Conservation (phyloP, 2,797 vertebrate species). For the Neosalanx taihuensis region DNA sequence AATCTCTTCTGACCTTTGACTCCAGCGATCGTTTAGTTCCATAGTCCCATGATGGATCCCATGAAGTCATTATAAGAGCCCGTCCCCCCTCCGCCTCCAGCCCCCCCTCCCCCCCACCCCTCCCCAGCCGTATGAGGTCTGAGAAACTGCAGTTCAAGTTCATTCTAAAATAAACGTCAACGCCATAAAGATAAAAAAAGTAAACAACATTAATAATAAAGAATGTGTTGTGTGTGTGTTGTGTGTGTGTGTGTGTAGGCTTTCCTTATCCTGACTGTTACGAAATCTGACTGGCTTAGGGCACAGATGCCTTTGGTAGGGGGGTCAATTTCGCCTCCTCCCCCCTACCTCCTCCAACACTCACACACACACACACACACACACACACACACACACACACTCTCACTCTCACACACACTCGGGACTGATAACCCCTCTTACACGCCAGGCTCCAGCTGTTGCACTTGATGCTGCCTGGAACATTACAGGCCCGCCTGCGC, state of each 20-base stretch:
- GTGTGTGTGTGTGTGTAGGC: neutral
- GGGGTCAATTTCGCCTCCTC: neutral
- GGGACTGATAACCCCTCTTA: neutral
- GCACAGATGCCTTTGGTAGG: slow-evolving; percentile 6
- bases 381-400: slow-evolving; percentile 4
- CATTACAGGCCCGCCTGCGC: neutral
- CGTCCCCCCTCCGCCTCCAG: no score
- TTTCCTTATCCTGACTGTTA: slow-evolving; percentile 1
- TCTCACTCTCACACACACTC: neutral
- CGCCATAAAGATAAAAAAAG: no score
- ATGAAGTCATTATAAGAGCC: no score
- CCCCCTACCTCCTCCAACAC: neutral
- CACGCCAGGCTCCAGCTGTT: slow-evolving; percentile 13
- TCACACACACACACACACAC: slow-evolving; percentile 1
- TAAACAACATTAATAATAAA: no score
- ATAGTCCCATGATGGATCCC: no score
- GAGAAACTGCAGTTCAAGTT: no score
- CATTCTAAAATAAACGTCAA: no score
- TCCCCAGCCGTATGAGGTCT: no score
- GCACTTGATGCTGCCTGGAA: neutral
- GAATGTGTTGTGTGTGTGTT: neutral
- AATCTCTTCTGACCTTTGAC: no score
- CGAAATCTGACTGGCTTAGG: neutral
- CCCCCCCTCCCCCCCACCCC: no score
- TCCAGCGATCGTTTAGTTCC: no score